These are phyloP conservation scores for Denticeps clupeoides DNA, from an alignment of 2,797 vertebrate genomes.

Conservation along the genomic window DNA sequence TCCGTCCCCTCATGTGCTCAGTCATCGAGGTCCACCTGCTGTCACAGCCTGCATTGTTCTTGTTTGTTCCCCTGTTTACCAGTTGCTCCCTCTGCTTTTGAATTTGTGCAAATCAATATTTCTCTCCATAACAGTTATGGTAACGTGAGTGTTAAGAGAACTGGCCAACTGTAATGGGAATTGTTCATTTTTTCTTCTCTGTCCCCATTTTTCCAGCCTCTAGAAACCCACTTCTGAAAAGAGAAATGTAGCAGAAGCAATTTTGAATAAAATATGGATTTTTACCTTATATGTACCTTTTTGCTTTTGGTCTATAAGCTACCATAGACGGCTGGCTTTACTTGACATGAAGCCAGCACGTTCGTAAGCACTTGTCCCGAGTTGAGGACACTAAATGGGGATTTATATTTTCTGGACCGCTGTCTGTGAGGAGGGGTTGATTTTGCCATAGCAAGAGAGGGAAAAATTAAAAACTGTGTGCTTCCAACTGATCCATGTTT, in stretches of 20 bases:
- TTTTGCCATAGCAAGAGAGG: constrained; percentile 55
- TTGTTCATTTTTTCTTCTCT: neutral
- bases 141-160: too few relatives aligned
- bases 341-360: constrained; percentile 14
- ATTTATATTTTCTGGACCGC: constrained; percentile 33
- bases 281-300: constrained; percentile 14
- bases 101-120: too few relatives aligned
- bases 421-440: constrained; percentile 35
- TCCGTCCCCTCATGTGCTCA: too few relatives aligned
- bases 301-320: constrained; percentile 26
- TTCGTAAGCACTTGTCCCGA: constrained; percentile 32
- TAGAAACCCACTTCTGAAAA: constrained; percentile 7
- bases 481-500: constrained; percentile 23
- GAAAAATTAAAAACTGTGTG: neutral
- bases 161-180: constrained; percentile 18
- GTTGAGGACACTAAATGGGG: constrained; percentile 29
- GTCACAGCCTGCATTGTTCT: too few relatives aligned
- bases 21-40: too few relatives aligned
- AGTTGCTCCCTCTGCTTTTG: too few relatives aligned
- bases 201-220: constrained; percentile 1
- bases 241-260: constrained; percentile 21
- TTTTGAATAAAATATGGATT: constrained; percentile 21
- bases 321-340: constrained; percentile 35
- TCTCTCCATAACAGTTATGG: too few relatives aligned
- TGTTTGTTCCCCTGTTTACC: too few relatives aligned